Conservation (phyloP, 2,797 vertebrate genomes). For the Gallinago solitaria region DNA sequence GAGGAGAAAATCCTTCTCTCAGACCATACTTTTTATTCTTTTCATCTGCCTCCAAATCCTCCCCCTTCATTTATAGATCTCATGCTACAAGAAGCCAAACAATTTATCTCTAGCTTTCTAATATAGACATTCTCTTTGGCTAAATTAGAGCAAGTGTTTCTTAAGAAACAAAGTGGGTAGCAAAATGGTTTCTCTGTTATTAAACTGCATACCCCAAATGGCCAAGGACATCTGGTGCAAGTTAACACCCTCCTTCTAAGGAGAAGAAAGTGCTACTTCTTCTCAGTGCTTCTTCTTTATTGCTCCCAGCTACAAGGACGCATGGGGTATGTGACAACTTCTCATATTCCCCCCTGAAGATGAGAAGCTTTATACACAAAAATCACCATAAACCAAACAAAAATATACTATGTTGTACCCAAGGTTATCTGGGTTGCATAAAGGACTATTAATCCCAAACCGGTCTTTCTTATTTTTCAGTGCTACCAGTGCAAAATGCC, state of each 20-base stretch:
- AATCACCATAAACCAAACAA: background rate
- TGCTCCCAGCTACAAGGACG: background rate
- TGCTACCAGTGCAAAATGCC: background rate
- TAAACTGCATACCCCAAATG: background rate
- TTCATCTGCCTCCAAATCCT: background rate
- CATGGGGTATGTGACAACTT: background rate
- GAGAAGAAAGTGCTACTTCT: background rate
- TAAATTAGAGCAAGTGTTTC: background rate
- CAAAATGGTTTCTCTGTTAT: background rate
- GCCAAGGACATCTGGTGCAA: background rate
- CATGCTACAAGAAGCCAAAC: background rate
- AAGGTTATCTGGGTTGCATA: background rate
- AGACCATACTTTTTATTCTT: background rate
- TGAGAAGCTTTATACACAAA: background rate
- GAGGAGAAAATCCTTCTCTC: background rate
- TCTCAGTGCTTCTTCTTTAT: background rate
- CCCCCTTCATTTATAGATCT: background rate
- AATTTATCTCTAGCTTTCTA: background rate
- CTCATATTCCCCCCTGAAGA: background rate
- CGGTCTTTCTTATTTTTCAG: background rate
- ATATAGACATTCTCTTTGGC: background rate
- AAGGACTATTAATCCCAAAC: background rate
- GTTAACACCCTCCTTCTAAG: background rate
- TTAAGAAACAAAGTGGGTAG: background rate
- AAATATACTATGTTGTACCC: background rate